These are phyloP conservation scores for Buceros bicornis DNA, from an alignment of 2,797 vertebrate species.

Conservation along the genomic window DNA sequence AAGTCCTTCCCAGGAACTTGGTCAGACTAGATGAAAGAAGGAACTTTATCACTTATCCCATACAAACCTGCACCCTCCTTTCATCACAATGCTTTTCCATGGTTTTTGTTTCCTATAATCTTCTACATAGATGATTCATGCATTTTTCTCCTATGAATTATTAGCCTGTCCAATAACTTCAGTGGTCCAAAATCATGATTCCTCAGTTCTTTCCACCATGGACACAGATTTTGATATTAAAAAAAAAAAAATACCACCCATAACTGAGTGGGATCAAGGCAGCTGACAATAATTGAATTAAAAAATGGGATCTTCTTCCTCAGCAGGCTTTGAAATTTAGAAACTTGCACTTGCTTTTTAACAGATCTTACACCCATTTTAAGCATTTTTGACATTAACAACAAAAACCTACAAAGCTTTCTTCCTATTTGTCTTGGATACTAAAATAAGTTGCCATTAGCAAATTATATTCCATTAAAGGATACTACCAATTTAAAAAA, in stretches of 20 bases:
- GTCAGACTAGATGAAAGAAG: background rate
- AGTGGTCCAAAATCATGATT: background rate
- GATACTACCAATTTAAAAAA: background rate
- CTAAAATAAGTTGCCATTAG: background rate
- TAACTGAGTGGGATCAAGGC: background rate
- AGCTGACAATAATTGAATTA: background rate
- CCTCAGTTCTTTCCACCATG: background rate
- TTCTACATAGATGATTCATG: background rate
- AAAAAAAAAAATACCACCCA: too few species aligned
- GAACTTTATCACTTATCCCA: background rate
- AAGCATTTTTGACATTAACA: background rate
- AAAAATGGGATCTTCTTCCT: background rate
- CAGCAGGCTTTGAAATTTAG: background rate
- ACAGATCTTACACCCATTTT: background rate
- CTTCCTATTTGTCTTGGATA: background rate
- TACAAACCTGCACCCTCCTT: background rate
- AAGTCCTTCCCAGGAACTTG: background rate
- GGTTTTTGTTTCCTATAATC: background rate
- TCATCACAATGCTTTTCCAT: background rate
- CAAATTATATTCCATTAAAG: slow-evolving; percentile 16
- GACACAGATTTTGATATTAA: background rate
- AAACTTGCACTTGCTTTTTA: background rate
- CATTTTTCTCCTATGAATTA: background rate
- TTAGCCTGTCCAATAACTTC: background rate
- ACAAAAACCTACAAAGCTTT: background rate